These are phyloP conservation scores for Sminthurinus aureus DNA, from an alignment of 2,888 invertebrate species.

Conservation along the genomic window DNA sequence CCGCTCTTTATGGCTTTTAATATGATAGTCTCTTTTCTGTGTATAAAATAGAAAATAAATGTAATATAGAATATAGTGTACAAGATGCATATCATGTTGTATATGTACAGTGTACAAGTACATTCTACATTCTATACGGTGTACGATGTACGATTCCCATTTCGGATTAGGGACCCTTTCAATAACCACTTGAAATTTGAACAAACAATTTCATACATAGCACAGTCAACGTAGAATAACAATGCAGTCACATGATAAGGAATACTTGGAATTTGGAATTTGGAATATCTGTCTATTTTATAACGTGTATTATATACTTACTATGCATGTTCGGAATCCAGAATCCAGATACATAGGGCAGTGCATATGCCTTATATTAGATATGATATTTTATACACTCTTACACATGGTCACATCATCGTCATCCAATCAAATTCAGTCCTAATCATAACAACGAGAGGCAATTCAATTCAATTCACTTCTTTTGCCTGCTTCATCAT, in stretches of 20 bases:
- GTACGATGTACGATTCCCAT: neutral
- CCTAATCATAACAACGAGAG: slow-evolving; percentile 4
- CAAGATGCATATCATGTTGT: too few species aligned
- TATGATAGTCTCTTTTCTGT: neutral
- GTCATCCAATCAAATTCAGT: neutral
- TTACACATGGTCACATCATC: neutral
- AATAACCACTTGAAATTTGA: slow-evolving; percentile 36
- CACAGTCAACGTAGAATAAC: slow-evolving; percentile 13
- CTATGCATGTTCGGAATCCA: too few species aligned
- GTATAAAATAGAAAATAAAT: too few species aligned
- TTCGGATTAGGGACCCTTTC: slow-evolving; percentile 26
- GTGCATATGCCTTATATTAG: neutral
- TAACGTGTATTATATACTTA: neutral
- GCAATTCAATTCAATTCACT: neutral
- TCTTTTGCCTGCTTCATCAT: neutral
- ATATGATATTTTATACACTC: neutral
- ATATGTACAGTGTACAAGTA: too few species aligned
- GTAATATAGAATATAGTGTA: too few species aligned
- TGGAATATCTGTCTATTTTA: too few species aligned
- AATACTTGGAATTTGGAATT: too few species aligned
- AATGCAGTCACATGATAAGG: slow-evolving; percentile 14
- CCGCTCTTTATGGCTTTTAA: neutral
- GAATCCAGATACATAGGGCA: too few species aligned
- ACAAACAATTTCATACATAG: slow-evolving; percentile 29
- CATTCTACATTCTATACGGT: too few species aligned